A percentile compares a stretch with the other conserved stretches of the same genome.
These are phyloP conservation scores for Laterallus jamaicensis DNA, from an alignment of 2,113 vertebrate genomes.

Conservation along the genomic window DNA sequence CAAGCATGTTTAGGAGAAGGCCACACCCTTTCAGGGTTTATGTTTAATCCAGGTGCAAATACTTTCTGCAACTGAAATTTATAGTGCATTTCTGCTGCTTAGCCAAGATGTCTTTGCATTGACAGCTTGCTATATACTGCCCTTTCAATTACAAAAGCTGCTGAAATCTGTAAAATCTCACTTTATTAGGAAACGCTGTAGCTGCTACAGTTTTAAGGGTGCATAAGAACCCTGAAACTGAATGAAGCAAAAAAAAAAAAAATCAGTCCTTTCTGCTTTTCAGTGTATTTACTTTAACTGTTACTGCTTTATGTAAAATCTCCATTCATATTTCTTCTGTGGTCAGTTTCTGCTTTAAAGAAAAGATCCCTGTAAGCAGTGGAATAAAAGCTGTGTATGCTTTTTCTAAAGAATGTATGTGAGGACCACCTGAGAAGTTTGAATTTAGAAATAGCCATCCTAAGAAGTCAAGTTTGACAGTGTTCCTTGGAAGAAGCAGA, in stretches of 20 bases:
- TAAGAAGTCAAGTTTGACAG: background rate
- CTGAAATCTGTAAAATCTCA: background rate
- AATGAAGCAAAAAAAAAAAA: background rate
- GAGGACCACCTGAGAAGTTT: background rate
- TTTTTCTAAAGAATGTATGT: background rate
- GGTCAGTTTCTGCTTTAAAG: background rate
- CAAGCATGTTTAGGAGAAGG: background rate
- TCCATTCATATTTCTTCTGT: background rate
- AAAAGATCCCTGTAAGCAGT: background rate
- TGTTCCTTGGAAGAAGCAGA: background rate
- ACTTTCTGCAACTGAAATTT: background rate
- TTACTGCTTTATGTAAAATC: background rate
- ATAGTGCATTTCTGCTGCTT: background rate
- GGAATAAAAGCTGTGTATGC: background rate
- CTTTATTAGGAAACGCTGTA: background rate
- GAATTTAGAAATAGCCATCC: background rate
- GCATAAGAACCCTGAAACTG: background rate
- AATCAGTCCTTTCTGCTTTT: background rate
- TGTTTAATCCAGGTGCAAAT: slow-evolving; percentile 34
- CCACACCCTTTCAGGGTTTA: slow-evolving; percentile 1
- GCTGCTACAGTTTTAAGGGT: background rate
- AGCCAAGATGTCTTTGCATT: background rate
- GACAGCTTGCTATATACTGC: background rate
- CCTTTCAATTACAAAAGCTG: background rate
- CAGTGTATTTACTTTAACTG: background rate